Evolutionary conservation across 1,140 invertebrate species (phyloP).

Genomic region (Hypothenemus hampei): DNA sequence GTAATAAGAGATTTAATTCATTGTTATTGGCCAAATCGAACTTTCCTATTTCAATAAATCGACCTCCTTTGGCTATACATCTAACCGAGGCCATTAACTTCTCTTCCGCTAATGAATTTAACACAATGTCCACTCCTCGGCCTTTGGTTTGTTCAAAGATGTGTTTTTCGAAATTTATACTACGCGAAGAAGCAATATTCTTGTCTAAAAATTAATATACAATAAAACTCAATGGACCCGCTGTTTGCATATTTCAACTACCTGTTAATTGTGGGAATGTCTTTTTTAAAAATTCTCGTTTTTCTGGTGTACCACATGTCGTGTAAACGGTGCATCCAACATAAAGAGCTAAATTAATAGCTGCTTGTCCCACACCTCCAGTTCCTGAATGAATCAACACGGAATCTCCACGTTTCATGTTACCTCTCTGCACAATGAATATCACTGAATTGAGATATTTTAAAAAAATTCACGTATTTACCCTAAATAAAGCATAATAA

Average conservation of each 20-base stretch:
- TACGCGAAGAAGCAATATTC: slow-evolving; percentile 69
- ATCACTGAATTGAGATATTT: neutral
- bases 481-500: slow-evolving; percentile 58
- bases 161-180: slow-evolving; percentile 65
- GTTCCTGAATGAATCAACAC: slow-evolving; percentile 72
- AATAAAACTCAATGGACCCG: neutral
- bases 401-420: slow-evolving; percentile 13
- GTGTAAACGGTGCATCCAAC: slow-evolving; percentile 64
- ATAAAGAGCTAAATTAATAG: slow-evolving; percentile 63
- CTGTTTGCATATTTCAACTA: neutral
- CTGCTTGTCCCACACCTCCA: slow-evolving; percentile 76
- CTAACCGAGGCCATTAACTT: slow-evolving; percentile 73
- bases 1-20: slow-evolving; percentile 64
- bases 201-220: slow-evolving; percentile 22
- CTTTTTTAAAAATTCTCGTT: slow-evolving; percentile 60
- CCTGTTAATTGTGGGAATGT: slow-evolving; percentile 31
- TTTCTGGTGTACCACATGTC: slow-evolving; percentile 66
- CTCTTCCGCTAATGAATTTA: slow-evolving; percentile 75
- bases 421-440: slow-evolving; percentile 8
- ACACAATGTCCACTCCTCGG: slow-evolving; percentile 68
- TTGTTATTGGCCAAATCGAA: slow-evolving; percentile 66
- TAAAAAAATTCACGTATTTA: neutral
- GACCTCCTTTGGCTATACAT: slow-evolving; percentile 63
- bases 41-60: slow-evolving; percentile 77
- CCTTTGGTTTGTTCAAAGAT: slow-evolving; percentile 58